Conservation (phyloP, 1,140 invertebrate genomes). For the Drosophila funebris region DNA sequence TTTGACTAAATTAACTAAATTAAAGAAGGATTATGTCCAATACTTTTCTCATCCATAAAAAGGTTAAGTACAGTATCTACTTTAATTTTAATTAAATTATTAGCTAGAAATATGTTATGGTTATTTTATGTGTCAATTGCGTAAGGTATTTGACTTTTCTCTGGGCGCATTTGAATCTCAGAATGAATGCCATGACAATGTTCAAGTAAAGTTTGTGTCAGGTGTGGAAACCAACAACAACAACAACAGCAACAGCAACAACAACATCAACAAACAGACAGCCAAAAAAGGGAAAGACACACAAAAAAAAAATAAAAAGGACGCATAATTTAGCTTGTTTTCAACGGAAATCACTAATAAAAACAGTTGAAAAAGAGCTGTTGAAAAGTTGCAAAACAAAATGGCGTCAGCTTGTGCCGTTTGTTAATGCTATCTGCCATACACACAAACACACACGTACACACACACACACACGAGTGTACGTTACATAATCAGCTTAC, state of each 20-base stretch:
- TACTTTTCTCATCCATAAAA: too few species aligned
- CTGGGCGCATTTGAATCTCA: not conserved
- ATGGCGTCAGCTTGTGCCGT: slow-evolving; percentile 66
- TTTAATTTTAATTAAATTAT: too few species aligned
- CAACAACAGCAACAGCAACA: not conserved
- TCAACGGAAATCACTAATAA: slow-evolving; percentile 79
- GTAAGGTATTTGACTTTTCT: not conserved
- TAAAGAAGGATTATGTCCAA: too few species aligned
- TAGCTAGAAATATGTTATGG: not conserved
- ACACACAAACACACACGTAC: slow-evolving; percentile 31
- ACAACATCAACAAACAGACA: too few species aligned
- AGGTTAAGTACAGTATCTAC: too few species aligned
- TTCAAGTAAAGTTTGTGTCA: slow-evolving; percentile 9
- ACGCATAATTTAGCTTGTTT: slow-evolving; percentile 71
- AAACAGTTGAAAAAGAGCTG: slow-evolving; percentile 69
- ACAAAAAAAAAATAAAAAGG: slow-evolving; percentile 20
- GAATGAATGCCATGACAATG: not conserved
- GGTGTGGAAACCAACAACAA: slow-evolving; percentile 1
- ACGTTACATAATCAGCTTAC: slow-evolving; percentile 75
- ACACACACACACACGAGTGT: not conserved
- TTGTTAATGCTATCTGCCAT: slow-evolving; percentile 65
- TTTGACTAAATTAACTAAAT: too few species aligned
- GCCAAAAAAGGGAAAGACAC: not conserved
- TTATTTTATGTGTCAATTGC: not conserved
- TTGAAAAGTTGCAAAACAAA: slow-evolving; percentile 79